These are phyloP conservation scores for Callopanchax toddi DNA, from an alignment of 2,113 vertebrate genomes.

Conservation along the genomic window DNA sequence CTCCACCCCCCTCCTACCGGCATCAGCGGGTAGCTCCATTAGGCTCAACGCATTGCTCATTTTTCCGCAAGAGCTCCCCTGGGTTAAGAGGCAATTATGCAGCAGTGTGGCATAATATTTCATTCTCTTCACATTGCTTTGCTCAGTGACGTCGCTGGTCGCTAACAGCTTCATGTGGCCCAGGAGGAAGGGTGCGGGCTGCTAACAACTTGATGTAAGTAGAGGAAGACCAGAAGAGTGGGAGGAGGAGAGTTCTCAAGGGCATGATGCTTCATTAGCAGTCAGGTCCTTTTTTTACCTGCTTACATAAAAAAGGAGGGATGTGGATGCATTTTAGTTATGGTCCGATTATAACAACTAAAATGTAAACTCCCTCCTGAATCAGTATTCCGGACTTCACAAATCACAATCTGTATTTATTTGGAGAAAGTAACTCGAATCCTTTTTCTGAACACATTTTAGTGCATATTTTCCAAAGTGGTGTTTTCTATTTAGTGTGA, in stretches of 20 bases:
- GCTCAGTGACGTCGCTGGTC: slow-evolving; percentile 48
- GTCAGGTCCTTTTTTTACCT: slow-evolving; percentile 52
- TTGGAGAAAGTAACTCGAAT: neutral
- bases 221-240: slow-evolving; percentile 22
- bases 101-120: slow-evolving; percentile 82
- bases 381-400: neutral
- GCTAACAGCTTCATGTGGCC: slow-evolving; percentile 74
- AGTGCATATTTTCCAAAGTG: neutral
- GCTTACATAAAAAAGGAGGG: slow-evolving; percentile 11
- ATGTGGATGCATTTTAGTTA: slow-evolving; percentile 12
- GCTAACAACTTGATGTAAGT: slow-evolving; percentile 64
- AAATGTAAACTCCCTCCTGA: neutral
- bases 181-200: slow-evolving; percentile 62
- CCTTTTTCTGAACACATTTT: neutral
- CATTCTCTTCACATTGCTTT: slow-evolving; percentile 76
- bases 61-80: slow-evolving; percentile 81
- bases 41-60: slow-evolving; percentile 77
- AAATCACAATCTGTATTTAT: neutral
- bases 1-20: slow-evolving; percentile 32
- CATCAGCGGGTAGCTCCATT: slow-evolving; percentile 68
- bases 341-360: neutral
- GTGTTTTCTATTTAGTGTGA: neutral
- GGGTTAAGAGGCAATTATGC: slow-evolving; percentile 83
- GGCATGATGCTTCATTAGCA: slow-evolving; percentile 57
- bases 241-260: slow-evolving; percentile 50